A percentile compares a stretch with the other conserved stretches of the same genome.
These are phyloP conservation scores for Sylvilagus bachmani DNA, from an alignment of 2,113 vertebrate genomes.

Conservation along the genomic window DNA sequence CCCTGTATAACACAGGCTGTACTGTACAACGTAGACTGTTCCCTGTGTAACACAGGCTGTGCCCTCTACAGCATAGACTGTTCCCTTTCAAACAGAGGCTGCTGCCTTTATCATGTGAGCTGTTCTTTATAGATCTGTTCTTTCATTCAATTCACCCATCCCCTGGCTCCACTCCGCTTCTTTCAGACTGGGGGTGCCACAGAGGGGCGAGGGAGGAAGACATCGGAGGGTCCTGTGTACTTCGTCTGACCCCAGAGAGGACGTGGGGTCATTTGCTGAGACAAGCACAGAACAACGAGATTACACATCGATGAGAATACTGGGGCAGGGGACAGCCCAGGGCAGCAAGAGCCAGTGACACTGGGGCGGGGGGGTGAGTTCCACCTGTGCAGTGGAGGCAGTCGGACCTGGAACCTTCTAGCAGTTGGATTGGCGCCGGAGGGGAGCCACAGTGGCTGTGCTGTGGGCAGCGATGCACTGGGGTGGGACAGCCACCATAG, in stretches of 20 bases:
- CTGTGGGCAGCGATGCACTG: background rate
- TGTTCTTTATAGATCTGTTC: background rate
- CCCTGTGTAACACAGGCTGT: no score
- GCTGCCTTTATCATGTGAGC: background rate
- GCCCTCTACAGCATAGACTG: background rate
- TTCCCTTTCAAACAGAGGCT: background rate
- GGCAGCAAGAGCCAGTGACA: background rate
- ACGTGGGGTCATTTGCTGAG: background rate
- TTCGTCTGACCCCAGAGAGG: background rate
- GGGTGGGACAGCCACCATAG: background rate
- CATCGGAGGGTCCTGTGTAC: background rate
- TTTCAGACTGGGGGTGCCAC: background rate
- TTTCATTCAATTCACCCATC: rapidly evolving
- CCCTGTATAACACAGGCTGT: no score
- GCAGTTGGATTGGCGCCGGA: background rate
- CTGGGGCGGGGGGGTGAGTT: background rate
- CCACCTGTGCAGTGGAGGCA: background rate
- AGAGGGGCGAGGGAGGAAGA: background rate
- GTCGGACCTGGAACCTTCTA: background rate
- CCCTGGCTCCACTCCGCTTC: background rate
- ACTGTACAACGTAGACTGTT: no score
- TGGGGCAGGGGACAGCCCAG: background rate
- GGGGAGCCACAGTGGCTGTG: no score
- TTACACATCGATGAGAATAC: background rate
- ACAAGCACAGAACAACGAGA: background rate